Evolutionary conservation across 2,797 vertebrate genomes (phyloP).

Genomic region (Epinephelus malabaricus): DNA sequence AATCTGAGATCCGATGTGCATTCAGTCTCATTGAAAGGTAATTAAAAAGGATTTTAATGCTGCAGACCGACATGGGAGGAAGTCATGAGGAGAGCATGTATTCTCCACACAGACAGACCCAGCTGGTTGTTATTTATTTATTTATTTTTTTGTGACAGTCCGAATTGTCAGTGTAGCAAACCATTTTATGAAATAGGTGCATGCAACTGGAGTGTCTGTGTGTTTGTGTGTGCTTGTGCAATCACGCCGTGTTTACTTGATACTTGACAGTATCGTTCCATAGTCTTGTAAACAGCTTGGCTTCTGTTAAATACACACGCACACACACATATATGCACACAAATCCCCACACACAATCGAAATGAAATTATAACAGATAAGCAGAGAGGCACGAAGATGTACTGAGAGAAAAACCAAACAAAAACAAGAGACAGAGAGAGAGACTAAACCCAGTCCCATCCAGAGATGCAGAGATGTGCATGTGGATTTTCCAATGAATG

Average conservation of each 20-base stretch:
- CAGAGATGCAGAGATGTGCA: constrained; percentile 45
- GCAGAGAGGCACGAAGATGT: constrained; percentile 14
- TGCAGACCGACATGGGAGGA: background rate
- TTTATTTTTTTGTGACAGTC: background rate
- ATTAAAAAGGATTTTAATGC: background rate
- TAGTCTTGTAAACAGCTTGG: constrained; percentile 45
- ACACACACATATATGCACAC: constrained; percentile 22
- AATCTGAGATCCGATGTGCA: background rate
- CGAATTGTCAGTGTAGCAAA: background rate
- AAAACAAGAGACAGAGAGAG: background rate
- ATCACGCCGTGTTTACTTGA: constrained; percentile 18
- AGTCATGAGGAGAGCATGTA: background rate
- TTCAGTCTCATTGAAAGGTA: background rate
- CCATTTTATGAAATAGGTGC: constrained; percentile 8
- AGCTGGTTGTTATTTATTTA: background rate
- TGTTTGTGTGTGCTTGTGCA: constrained; percentile 8
- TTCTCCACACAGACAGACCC: background rate
- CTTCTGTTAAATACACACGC: constrained; percentile 7
- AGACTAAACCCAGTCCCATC: background rate
- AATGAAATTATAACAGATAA: constrained; percentile 42
- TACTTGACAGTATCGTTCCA: constrained; percentile 32
- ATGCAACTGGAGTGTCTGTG: background rate
- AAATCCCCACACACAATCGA: constrained; percentile 23
- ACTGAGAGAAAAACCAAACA: background rate
- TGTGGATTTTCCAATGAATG: constrained; percentile 53